These are phyloP conservation scores for Gymnarchus niloticus DNA, from an alignment of 2,113 vertebrate genomes.

Conservation along the genomic window DNA sequence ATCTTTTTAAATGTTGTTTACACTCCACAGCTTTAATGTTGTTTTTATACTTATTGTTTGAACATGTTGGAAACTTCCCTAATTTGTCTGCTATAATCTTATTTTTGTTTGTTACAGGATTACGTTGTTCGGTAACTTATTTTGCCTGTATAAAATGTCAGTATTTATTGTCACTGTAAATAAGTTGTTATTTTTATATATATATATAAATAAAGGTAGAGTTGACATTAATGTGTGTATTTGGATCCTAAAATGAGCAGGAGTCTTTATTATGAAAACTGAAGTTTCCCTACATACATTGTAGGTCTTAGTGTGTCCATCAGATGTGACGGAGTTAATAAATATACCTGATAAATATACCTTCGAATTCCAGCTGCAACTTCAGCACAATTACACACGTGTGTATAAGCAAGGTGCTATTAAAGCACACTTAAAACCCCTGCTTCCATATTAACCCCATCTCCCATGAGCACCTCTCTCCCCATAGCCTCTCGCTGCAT, in stretches of 20 bases:
- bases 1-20: constrained; percentile 38
- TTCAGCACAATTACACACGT: not conserved
- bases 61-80: constrained; percentile 16
- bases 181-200: constrained; percentile 77
- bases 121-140: constrained; percentile 70
- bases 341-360: not conserved
- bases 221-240: constrained; percentile 46
- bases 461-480: not conserved
- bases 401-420: not conserved
- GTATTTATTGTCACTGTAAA: constrained; percentile 80
- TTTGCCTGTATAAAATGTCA: constrained; percentile 70
- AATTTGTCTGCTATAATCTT: constrained; percentile 48
- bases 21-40: constrained; percentile 35
- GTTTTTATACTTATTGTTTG: constrained; percentile 25
- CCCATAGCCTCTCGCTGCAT: not conserved
- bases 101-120: constrained; percentile 55
- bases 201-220: constrained; percentile 72
- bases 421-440: not conserved
- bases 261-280: not conserved
- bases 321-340: not conserved
- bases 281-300: not conserved
- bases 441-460: not conserved
- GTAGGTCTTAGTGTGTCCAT: not conserved
- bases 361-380: no score
- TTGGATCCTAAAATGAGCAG: constrained; percentile 12